Percentiles rank a stretch among this genome's conserved stretches.
Conservation (phyloP, 2,888 invertebrate genomes). For the Eupithecia insigniata region DNA sequence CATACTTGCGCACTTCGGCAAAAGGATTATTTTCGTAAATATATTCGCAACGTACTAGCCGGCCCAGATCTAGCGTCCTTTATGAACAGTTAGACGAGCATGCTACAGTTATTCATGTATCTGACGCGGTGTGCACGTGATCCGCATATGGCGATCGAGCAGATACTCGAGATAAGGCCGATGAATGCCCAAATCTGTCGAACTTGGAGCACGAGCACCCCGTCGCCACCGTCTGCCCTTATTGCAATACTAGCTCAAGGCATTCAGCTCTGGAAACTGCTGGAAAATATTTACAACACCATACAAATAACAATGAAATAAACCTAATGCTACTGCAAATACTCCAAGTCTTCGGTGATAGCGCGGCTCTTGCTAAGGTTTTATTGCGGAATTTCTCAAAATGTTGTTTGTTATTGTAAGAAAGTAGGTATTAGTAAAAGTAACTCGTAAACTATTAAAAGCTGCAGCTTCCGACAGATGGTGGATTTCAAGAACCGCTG, state of each 20-base stretch:
- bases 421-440: slow-evolving; percentile 50
- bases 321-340: slow-evolving; percentile 51
- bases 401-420: slow-evolving; percentile 53
- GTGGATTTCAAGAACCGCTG: slow-evolving; percentile 55
- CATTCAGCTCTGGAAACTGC: slow-evolving; percentile 35
- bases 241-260: slow-evolving; percentile 30
- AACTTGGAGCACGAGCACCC: slow-evolving; percentile 43
- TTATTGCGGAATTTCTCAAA: slow-evolving; percentile 57
- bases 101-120: slow-evolving; percentile 57
- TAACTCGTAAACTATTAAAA: slow-evolving; percentile 62
- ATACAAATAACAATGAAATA: slow-evolving; percentile 28
- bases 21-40: slow-evolving; percentile 42
- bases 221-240: slow-evolving; percentile 36
- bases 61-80: slow-evolving; percentile 3
- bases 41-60: slow-evolving; percentile 1
- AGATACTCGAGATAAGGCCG: slow-evolving; percentile 50
- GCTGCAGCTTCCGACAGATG: slow-evolving; percentile 62
- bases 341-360: slow-evolving; percentile 56
- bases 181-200: slow-evolving; percentile 54
- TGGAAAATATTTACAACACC: slow-evolving; percentile 14
- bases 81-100: slow-evolving; percentile 13
- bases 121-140: slow-evolving; percentile 52
- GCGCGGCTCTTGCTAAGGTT: slow-evolving; percentile 56
- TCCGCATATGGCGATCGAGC: slow-evolving; percentile 51
- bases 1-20: slow-evolving; percentile 59